Base-by-base conservation (phyloP, 2,113 vertebrate genomes). In the Labrus mixtus region DNA sequence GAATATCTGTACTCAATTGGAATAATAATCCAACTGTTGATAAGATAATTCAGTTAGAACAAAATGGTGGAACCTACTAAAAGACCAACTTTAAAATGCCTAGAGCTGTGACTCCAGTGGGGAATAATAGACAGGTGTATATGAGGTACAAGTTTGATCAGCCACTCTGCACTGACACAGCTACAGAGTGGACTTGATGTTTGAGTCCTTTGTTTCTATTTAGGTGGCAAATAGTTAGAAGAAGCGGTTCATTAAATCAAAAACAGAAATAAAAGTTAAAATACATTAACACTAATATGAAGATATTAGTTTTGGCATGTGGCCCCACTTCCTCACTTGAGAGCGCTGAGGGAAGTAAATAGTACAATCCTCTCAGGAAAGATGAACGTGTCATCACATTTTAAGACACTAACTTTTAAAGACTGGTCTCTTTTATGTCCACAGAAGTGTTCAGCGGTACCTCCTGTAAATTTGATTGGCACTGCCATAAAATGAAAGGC, bases 331-430 rank as follows among this genome's bases (percentile, higher is more conserved):
- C 80, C 59, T 74, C 63, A 58, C 53, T 50, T 17, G 56, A 77
- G 61, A 66, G 57, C 1, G 2, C 25, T 66, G 20, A 70, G 48
- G 63, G 48, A 71, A 68, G 78, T 66, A 87, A 88, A 78, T 33
- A 39, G 56, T 37, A 45, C 56, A 70, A 65, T 83, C 77, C 85
- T 73, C 83, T 20, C 15, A 41, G 81, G 78, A 77, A 83, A 83
- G 73, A 87, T 89, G 81, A 78, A 87, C 67, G 85, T 79, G 83
- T 90, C 83, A 69, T 82, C 68, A 48, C n/a, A 60, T 87, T 86
- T 87, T 79, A 78, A 79, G 43, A 72, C 22, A 61, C 37, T 73
- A 50, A 43, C 78, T 75, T 73, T 86, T 73, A 50, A 62, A 63
- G 51, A 37, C 68, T 62, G 73, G 73, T 66, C 78, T 25, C 73